Evolutionary conservation across 2,888 invertebrate species (phyloP).

Genomic region (Nephrocerus scutellatus): DNA sequence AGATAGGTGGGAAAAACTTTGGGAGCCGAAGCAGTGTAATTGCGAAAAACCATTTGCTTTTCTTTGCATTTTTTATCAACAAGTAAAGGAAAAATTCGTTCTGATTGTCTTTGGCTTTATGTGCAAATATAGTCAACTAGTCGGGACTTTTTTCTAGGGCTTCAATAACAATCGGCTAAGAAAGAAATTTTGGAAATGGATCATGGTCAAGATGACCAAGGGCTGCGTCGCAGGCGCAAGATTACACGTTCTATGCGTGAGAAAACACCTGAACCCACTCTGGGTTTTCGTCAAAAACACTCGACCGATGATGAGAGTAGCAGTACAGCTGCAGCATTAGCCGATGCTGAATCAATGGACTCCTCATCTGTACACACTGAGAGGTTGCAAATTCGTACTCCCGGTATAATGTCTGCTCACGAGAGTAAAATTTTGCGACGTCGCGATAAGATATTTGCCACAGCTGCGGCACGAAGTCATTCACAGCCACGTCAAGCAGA

Average conservation of each 20-base stretch:
- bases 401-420: conserved; percentile 38
- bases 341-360: conserved; percentile 18
- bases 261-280: conserved; percentile 51
- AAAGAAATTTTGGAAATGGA: too few species aligned
- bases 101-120: too few species aligned
- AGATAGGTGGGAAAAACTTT: too few species aligned
- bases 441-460: conserved; percentile 41
- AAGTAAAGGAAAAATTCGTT: too few species aligned
- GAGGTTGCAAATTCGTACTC: conserved; percentile 39
- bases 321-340: conserved; percentile 18
- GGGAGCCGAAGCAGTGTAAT: too few species aligned
- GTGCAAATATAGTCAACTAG: too few species aligned
- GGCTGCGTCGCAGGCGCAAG: conserved; percentile 56
- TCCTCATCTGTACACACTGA: conserved; percentile 28
- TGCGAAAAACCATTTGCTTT: too few species aligned
- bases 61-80: too few species aligned
- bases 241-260: conserved; percentile 55
- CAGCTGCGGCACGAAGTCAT: conserved; percentile 45
- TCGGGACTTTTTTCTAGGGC: too few species aligned
- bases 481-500: conserved; percentile 43
- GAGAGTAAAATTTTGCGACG: conserved; percentile 45
- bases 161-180: too few species aligned
- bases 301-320: conserved; percentile 32
- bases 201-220: conserved; percentile 35
- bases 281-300: conserved; percentile 20